phyloP scores from a whole-genome alignment of 2,797 vertebrate genomes.

The Choloepus didactylus region DNA sequence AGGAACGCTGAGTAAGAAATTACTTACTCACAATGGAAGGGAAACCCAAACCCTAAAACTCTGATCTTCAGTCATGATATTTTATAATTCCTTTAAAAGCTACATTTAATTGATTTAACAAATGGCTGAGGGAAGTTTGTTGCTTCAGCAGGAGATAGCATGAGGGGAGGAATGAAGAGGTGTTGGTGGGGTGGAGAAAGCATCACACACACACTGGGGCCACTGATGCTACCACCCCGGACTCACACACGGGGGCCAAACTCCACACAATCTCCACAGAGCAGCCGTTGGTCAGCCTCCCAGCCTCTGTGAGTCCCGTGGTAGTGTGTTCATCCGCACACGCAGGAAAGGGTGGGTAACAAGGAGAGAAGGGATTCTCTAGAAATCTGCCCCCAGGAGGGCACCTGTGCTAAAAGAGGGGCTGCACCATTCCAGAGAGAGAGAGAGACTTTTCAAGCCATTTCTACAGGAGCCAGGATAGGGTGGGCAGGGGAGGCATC shows the following conservation, averaged over 20 bases:
- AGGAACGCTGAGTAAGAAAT: constrained; percentile 1
- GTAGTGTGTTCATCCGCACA: background rate
- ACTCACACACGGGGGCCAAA: background rate
- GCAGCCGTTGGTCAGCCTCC: background rate
- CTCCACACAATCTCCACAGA: background rate
- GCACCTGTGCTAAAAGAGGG: background rate
- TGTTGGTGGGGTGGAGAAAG: background rate
- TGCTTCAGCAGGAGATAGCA: background rate
- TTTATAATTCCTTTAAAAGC: constrained; percentile 31
- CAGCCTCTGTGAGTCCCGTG: background rate
- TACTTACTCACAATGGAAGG: background rate
- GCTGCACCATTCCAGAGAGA: background rate
- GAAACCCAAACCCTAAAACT: background rate
- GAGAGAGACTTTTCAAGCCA: background rate
- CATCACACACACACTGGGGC: background rate
- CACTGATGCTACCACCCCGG: background rate
- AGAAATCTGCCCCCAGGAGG: background rate
- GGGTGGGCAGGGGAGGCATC: background rate
- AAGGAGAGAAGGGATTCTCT: background rate
- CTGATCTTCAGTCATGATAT: background rate
- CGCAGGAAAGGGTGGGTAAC: background rate
- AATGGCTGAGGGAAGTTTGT: background rate
- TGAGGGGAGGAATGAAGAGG: background rate
- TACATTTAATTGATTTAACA: background rate
- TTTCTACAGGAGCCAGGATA: background rate